These are phyloP conservation scores for Varroa destructor DNA, from an alignment of 1,140 invertebrate species.

Conservation along the genomic window DNA sequence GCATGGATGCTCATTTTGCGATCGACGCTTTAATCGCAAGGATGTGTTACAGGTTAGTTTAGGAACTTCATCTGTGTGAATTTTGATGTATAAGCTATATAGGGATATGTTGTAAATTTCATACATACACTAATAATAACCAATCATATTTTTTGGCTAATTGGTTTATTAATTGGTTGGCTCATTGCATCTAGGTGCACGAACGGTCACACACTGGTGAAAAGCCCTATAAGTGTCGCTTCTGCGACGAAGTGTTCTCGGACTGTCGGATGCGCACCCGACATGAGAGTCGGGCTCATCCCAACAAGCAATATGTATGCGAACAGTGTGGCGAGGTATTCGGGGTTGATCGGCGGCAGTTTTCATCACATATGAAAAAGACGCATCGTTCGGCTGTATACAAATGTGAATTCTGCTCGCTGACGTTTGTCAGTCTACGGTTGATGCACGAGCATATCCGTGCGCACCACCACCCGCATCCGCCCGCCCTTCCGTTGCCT, in stretches of 20 bases:
- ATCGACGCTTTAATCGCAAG: constrained; percentile 19
- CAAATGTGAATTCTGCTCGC: constrained; percentile 26
- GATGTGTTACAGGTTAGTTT: constrained; percentile 24
- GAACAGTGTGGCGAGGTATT: constrained; percentile 27
- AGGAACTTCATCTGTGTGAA: no score
- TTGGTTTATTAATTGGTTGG: no score
- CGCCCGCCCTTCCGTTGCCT: no score
- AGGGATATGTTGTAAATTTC: no score
- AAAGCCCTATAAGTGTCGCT: constrained; percentile 87
- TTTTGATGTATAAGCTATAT: no score
- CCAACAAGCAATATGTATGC: constrained; percentile 28
- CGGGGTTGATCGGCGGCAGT: constrained; percentile 26
- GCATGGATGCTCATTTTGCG: constrained; percentile 25
- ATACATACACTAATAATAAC: no score
- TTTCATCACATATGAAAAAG: constrained; percentile 27
- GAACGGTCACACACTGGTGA: constrained; percentile 88
- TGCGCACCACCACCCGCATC: not conserved
- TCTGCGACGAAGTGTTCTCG: constrained; percentile 27
- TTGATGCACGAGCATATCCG: constrained; percentile 15
- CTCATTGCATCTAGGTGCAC: constrained; percentile 50
- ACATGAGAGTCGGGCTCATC: constrained; percentile 26
- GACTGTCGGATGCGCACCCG: constrained; percentile 27
- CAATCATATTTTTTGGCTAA: no score
- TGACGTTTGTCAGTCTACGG: constrained; percentile 21
- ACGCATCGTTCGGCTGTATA: constrained; percentile 27